Evolutionary conservation across 2,888 invertebrate species (phyloP), one percentile per base, ranked within the genome.

Genomic region (Xanthia icteritia): DNA sequence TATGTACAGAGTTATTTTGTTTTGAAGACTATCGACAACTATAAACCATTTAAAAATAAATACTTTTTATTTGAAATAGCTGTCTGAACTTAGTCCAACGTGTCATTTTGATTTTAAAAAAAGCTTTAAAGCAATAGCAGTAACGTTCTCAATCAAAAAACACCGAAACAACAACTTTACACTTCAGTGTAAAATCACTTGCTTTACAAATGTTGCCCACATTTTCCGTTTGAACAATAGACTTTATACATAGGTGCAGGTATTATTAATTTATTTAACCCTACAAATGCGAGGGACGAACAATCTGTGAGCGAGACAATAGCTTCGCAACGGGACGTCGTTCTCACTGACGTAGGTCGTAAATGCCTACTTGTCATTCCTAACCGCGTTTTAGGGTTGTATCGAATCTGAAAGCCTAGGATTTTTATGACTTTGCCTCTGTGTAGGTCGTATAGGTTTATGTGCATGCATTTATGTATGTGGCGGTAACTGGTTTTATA

Each of bases 301-400:
- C 79, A 88, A 82, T 88, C 83, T 85, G 81, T 80, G 68, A 84
- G 69, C 71, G 69, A 73, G 61, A 86, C 87, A 86, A 88, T 82
- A 80, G 77, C 74, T 69, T 79, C 79, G 48, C 81, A 77, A 67
- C 76, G 77, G 77, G 82, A 81, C 39, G 65, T 76, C 76, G 75
- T 74, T 75, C 76, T 74, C 73, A 73, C 69, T 81, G 81, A 83
- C 86, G 81, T 73, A 84, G 78, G 83, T 88, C 65, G 54, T 81
- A 71, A 84, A 77, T 78, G 73, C 68, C 85, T 87, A 84, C 88
- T 88, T 87, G 80, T 86, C 80, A 86, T 86, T 84, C 76, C 73
- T 84, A 81, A 81, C 77, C 78, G 64, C 85, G 75, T 82, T 45
- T 74, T 84, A 84, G 83, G 83, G 83, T 82, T 84, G 83, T 70